Base-by-base conservation (phyloP, 1,140 invertebrate species). In the Megalopta genalis region DNA sequence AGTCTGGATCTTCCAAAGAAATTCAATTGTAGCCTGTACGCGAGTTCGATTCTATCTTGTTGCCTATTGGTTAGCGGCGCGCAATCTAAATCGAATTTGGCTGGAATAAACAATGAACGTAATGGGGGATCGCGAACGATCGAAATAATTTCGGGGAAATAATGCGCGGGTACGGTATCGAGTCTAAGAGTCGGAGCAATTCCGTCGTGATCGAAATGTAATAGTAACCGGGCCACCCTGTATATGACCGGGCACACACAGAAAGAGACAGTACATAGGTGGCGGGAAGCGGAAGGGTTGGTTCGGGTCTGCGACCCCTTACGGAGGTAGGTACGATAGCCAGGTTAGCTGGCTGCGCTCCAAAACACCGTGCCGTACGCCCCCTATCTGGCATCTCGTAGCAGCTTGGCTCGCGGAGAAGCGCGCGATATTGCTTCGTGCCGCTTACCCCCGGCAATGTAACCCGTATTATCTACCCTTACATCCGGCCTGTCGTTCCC, bases 301-400 rank as follows among this genome's bases (percentile, higher is more conserved):
- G 18, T 27, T 52, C 16, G 70, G 76, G 64, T 85, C 57, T 65
- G 71, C 75, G 83, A 82, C 54, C 73, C 60, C 68, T 57, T 21
- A 66, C 39, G 66, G 64, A 32, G 67, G 37, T 57, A 73, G 80
- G 64, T 74, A 84, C 69, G 82, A 77, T 84, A 81, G 82, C 79
- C 64, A 81, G 74, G 67, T 73, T 82, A 70, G 73, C 77, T 86
- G 85, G 85, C 85, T 81, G 74, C 62, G 84, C 84, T 86, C 85
- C 85, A 86, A 86, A 86, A 86, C 73, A 77, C 60, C 68, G 59
- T 73, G 77, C 54, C 69, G 64, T 85, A 83, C 81, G 65, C 69
- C 81, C 65, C 69, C 76, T 86, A 83, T 86, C 85, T 86, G 73
- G 64, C 81, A 83, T 86, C 85, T 86, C 83, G 65, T 67, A 85